Conservation (phyloP, 2,888 invertebrate genomes). For the Diogma glabrata region DNA sequence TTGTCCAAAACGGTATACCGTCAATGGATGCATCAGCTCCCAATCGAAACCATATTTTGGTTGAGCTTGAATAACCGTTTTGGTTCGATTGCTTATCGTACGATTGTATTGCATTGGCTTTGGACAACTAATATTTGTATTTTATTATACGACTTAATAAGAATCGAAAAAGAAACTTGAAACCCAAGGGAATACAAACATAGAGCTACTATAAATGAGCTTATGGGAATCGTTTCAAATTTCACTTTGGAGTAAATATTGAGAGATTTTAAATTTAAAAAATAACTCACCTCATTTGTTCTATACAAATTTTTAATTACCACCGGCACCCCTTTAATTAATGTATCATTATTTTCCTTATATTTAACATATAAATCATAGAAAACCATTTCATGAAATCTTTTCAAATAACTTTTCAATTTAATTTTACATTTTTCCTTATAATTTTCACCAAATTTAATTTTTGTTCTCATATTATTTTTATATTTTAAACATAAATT, state of each 20-base stretch:
- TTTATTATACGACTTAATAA: too few species aligned
- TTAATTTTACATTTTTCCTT: constrained; percentile 25
- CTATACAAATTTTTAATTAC: constrained; percentile 1
- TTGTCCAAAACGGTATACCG: too few species aligned
- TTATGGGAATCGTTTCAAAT: background rate
- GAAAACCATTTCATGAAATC: background rate
- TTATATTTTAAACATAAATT: constrained; percentile 16
- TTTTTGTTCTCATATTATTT: constrained; percentile 30
- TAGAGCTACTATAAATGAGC: too few species aligned
- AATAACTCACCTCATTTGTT: background rate
- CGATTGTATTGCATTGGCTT: too few species aligned
- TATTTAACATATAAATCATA: background rate
- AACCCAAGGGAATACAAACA: too few species aligned
- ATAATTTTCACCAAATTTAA: constrained; percentile 17
- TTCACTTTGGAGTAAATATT: background rate
- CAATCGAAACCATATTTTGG: too few species aligned
- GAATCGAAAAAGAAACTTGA: too few species aligned
- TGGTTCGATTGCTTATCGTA: too few species aligned
- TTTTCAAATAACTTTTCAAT: background rate
- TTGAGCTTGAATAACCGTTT: too few species aligned
- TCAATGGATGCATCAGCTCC: too few species aligned
- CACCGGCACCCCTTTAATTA: constrained; percentile 1
- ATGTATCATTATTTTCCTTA: constrained; percentile 4
- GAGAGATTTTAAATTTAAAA: background rate
- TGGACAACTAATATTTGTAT: too few species aligned